Percentiles rank a stretch among this genome's conserved stretches.
phyloP scores from a whole-genome alignment of 2,888 invertebrate genomes.

The Amorpha juglandis region DNA sequence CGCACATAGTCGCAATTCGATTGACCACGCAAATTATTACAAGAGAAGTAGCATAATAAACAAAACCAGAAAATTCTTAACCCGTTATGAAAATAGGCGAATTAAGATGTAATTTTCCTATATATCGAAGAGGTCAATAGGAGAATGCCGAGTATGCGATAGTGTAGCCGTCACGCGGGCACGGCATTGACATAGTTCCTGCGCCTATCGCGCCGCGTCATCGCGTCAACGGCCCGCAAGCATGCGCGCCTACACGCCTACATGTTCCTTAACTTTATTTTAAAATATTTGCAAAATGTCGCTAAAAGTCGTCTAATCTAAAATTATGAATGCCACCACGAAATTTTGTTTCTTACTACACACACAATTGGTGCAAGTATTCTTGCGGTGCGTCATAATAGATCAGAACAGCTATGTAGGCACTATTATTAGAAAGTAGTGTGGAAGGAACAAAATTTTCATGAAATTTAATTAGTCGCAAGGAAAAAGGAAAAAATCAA shows the following conservation, averaged over 20 bases:
- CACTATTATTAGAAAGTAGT: too few relatives aligned
- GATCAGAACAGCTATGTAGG: too few relatives aligned
- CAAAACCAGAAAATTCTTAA: background rate
- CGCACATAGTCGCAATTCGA: background rate
- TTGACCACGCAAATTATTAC: too few relatives aligned
- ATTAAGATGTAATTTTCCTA: constrained; percentile 58
- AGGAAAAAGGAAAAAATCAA: too few relatives aligned
- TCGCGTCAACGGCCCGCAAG: constrained; percentile 57
- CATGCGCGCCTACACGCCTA: constrained; percentile 14
- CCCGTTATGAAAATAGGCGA: constrained; percentile 26
- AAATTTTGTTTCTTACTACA: too few relatives aligned
- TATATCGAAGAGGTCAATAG: constrained; percentile 76
- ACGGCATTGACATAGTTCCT: constrained; percentile 81
- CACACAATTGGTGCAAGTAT: too few relatives aligned
- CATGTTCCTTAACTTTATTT: background rate
- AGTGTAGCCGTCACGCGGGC: constrained; percentile 59
- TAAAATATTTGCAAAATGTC: background rate
- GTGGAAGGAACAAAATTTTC: too few relatives aligned
- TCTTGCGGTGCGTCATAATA: too few relatives aligned
- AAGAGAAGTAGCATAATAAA: background rate
- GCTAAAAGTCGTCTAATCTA: background rate
- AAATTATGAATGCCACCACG: background rate
- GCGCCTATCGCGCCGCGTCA: constrained; percentile 58
- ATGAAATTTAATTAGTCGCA: too few relatives aligned
- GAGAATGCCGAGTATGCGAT: constrained; percentile 57